These are phyloP conservation scores for Bombyx mandarina DNA, from an alignment of 1,140 invertebrate genomes.

Conservation along the genomic window DNA sequence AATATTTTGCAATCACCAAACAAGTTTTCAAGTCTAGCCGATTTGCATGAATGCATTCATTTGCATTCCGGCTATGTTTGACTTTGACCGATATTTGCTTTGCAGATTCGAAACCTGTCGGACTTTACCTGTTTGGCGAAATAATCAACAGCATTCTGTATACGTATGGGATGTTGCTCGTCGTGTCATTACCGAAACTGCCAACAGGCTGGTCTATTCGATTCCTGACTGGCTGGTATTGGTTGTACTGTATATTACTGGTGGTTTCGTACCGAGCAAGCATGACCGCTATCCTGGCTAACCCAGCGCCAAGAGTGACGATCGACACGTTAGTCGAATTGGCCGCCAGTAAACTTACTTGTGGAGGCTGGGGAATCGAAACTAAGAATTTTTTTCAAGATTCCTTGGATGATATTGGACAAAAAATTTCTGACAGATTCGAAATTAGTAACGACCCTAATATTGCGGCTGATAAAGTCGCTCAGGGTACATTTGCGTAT, in stretches of 20 bases:
- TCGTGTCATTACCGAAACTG: slow-evolving; percentile 81
- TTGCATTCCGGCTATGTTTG: no score
- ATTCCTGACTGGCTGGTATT: slow-evolving; percentile 86
- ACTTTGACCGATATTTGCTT: slow-evolving; percentile 17
- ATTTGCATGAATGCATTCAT: no score
- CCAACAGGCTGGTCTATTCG: slow-evolving; percentile 83
- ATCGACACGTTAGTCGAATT: slow-evolving; percentile 82
- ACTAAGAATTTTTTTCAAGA: slow-evolving; percentile 78
- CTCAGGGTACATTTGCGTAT: slow-evolving; percentile 80
- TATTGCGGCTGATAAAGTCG: slow-evolving; percentile 74
- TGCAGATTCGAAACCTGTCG: slow-evolving; percentile 57
- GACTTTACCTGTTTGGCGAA: slow-evolving; percentile 79
- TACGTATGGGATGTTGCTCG: slow-evolving; percentile 83
- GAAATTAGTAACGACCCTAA: slow-evolving; percentile 73
- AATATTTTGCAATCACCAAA: no score
- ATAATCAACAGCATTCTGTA: slow-evolving; percentile 81
- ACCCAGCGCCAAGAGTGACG: slow-evolving; percentile 81
- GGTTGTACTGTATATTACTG: slow-evolving; percentile 85
- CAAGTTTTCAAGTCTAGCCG: no score
- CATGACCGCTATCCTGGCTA: slow-evolving; percentile 85
- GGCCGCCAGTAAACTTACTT: slow-evolving; percentile 73
- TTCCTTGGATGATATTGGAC: slow-evolving; percentile 75
- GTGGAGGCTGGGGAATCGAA: slow-evolving; percentile 79
- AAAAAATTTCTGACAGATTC: slow-evolving; percentile 78
- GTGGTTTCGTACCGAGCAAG: slow-evolving; percentile 84